Conservation (phyloP, 2,888 invertebrate species). For the Venustoraphidia nigricollis region DNA sequence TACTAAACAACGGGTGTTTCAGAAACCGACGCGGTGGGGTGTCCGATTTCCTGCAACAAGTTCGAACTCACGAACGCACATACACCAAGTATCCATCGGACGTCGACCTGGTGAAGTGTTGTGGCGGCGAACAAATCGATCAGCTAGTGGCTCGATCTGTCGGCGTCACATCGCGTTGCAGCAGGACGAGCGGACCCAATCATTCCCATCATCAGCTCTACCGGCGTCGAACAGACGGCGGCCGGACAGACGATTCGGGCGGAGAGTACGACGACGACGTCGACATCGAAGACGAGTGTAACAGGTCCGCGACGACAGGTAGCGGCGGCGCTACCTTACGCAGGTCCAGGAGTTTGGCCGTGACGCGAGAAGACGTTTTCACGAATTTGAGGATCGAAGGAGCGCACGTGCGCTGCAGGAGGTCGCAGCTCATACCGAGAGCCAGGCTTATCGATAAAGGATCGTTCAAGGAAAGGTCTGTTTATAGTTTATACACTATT, state of each 20-base stretch:
- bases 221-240: too few relatives aligned
- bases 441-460: constrained; percentile 64
- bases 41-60: too few relatives aligned
- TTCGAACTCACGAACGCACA: background rate
- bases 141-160: too few relatives aligned
- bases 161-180: too few relatives aligned
- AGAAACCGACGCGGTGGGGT: too few relatives aligned
- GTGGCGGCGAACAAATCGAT: too few relatives aligned
- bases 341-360: constrained; percentile 55
- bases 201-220: background rate
- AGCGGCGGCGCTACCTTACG: constrained; percentile 29
- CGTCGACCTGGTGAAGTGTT: background rate
- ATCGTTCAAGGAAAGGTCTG: constrained; percentile 57
- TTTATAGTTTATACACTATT: background rate
- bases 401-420: constrained; percentile 40
- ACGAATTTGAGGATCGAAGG: constrained; percentile 50
- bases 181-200: background rate
- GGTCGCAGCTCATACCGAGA: constrained; percentile 66
- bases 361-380: constrained; percentile 62
- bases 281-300: too few relatives aligned
- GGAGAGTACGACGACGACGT: too few relatives aligned
- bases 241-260: too few relatives aligned
- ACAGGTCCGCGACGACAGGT: background rate
- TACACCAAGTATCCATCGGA: constrained; percentile 6
- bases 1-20: too few relatives aligned